A percentile compares a stretch with the other conserved stretches of the same genome.
phyloP scores from a whole-genome alignment of 2,797 vertebrate genomes.

The Peromyscus aztecus region DNA sequence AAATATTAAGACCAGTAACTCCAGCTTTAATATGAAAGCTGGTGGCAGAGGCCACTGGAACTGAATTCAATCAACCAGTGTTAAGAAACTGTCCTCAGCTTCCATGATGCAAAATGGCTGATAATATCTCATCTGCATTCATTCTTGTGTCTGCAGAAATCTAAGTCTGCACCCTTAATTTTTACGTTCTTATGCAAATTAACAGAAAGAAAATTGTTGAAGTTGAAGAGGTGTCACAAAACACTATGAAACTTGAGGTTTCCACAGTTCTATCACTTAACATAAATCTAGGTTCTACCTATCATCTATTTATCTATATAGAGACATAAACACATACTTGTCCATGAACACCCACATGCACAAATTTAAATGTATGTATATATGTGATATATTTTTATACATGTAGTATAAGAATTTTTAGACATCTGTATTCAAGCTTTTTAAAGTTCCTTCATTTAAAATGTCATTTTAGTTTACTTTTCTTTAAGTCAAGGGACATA shows the following conservation, averaged over 20 bases:
- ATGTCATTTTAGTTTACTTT: constrained; percentile 31
- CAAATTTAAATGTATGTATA: neutral
- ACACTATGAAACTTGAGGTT: constrained; percentile 39
- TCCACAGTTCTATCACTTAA: constrained; percentile 26
- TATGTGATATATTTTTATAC: neutral
- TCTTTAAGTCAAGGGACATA: neutral
- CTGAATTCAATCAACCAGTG: neutral
- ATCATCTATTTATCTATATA: neutral
- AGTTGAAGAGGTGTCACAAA: neutral
- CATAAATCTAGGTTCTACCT: neutral
- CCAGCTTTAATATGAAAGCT: neutral
- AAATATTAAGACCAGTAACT: constrained; percentile 66
- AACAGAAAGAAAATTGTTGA: neutral
- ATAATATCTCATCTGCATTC: neutral
- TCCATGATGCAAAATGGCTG: neutral
- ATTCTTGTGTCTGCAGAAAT: neutral
- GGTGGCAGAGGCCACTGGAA: neutral
- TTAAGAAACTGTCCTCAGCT: neutral
- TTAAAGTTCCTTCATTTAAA: neutral
- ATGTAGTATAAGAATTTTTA: constrained; percentile 46
- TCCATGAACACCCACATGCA: neutral
- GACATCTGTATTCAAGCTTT: neutral
- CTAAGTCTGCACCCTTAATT: neutral
- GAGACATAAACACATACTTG: neutral
- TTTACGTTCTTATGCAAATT: constrained; percentile 49